These are phyloP conservation scores for Onychostoma macrolepis DNA, from an alignment of 2,113 vertebrate genomes.

Conservation along the genomic window DNA sequence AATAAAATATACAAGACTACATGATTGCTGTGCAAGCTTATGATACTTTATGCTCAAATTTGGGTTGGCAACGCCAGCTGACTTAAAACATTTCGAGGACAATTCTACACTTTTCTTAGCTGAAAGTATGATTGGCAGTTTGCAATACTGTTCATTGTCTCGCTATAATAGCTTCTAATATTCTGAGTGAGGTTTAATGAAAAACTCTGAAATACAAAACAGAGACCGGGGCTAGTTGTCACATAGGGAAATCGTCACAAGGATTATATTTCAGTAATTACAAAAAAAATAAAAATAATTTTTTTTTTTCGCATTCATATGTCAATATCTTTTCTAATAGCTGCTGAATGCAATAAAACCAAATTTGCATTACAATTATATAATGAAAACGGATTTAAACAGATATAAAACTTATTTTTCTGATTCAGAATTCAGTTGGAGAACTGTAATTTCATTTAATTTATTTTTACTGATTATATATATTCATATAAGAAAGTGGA, in stretches of 20 bases:
- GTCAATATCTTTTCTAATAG: background rate
- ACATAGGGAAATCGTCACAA: background rate
- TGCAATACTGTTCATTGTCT: slow-evolving; percentile 7
- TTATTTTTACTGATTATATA: too few relatives aligned
- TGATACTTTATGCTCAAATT: background rate
- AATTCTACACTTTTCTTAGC: background rate
- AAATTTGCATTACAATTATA: background rate
- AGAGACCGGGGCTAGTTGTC: background rate
- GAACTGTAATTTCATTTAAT: background rate
- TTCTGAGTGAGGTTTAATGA: background rate
- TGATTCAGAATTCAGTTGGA: background rate
- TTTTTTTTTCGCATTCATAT: too few relatives aligned
- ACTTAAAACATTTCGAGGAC: background rate
- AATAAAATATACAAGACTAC: slow-evolving; percentile 38
- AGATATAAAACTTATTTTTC: background rate
- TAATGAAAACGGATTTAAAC: background rate
- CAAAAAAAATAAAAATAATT: background rate
- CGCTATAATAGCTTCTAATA: background rate
- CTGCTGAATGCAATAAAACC: background rate
- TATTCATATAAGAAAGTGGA: too few relatives aligned
- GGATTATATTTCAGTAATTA: background rate
- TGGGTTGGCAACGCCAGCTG: background rate
- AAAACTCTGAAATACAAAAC: background rate
- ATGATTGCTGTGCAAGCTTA: slow-evolving; percentile 11
- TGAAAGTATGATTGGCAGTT: slow-evolving; percentile 19